Conservation (phyloP, 1,140 invertebrate genomes). For the Limonius californicus region DNA sequence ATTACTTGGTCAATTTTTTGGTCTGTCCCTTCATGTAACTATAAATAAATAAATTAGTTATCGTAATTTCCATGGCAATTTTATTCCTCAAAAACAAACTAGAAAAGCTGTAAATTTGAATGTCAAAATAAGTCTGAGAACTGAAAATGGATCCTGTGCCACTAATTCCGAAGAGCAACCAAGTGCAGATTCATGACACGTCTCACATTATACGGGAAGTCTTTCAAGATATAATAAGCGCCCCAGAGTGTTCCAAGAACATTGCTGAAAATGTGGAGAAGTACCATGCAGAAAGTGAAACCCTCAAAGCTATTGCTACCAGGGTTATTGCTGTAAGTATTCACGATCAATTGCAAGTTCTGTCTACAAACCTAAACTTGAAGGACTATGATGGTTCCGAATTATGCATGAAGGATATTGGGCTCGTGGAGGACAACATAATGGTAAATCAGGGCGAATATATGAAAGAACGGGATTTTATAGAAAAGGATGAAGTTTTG, state of each 20-base stretch:
- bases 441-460: constrained; percentile 23
- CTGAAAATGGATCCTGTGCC: constrained; percentile 27
- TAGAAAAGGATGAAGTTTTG: constrained; percentile 19
- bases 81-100: no score
- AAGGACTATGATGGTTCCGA: constrained; percentile 21
- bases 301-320: constrained; percentile 21
- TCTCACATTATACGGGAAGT: constrained; percentile 22
- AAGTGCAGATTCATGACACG: constrained; percentile 19
- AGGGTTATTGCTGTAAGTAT: constrained; percentile 8
- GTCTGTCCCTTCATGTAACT: no score
- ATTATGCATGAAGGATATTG: constrained; percentile 18
- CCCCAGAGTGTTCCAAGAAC: constrained; percentile 23
- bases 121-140: no score
- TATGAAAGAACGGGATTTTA: constrained; percentile 17
- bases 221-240: constrained; percentile 29
- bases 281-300: constrained; percentile 23
- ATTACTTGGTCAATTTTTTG: no score
- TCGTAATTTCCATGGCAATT: no score
- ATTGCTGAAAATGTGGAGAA: constrained; percentile 25
- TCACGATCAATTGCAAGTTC: background rate
- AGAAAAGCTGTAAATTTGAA: no score
- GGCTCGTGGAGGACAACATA: constrained; percentile 21
- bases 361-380: background rate
- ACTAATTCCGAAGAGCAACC: constrained; percentile 20
- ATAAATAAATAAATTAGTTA: no score